Base-by-base conservation (phyloP, 1,140 invertebrate species). In the Pogonognathellus flavescens region DNA sequence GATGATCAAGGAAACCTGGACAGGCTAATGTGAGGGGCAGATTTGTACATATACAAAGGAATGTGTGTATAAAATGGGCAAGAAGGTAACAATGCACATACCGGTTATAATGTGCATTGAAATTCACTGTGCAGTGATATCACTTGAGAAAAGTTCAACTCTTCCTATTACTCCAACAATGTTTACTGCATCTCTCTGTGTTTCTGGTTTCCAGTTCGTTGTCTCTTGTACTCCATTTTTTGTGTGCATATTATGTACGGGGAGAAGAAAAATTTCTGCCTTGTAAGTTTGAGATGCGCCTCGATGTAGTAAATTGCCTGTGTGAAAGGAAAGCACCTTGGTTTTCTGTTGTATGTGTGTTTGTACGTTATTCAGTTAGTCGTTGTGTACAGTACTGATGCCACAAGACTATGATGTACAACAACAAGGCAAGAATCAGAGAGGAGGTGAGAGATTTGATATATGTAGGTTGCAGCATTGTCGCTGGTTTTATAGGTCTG, bases 171-270 rank as follows among this genome's bases (percentile, higher is more conserved):
- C 53, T 57, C 2, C n/a, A 13, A 14, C 53, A 14, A 13, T 57
- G 53, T 57, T 57, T 57, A 41, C 53, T 57, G 11, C n/a, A 13
- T 57, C 53, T 57, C 53, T 57, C 53, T 57, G 53, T 57, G 31
- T 57, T 57, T 57, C 53, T 57, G 53, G 53, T 57, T 57, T 57
- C 53, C 53, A 57, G 53, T 57, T 57, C 53, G 53, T 57, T 57
- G 53, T 57, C 53, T 57, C 53, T 57, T 57, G 53, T 9, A n/a
- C n/a, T 57, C n/a, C 11, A 57, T 57, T 57, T 57, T 57, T 57
- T 57, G 53, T 57, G 31, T 41, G n/a, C n/a, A n/a, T n/a, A n/a
- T n/a, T n/a, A n/a, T n/a, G 31, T 41, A 41, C 31, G 6, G 31
- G 31, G 31, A 14, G 53, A 57, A 57, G 53, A 10, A 57, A n/a